A percentile compares a stretch with the other conserved stretches of the same genome.
Evolutionary conservation across 1,140 invertebrate species (phyloP).

Genomic region (Bombus turneri): DNA sequence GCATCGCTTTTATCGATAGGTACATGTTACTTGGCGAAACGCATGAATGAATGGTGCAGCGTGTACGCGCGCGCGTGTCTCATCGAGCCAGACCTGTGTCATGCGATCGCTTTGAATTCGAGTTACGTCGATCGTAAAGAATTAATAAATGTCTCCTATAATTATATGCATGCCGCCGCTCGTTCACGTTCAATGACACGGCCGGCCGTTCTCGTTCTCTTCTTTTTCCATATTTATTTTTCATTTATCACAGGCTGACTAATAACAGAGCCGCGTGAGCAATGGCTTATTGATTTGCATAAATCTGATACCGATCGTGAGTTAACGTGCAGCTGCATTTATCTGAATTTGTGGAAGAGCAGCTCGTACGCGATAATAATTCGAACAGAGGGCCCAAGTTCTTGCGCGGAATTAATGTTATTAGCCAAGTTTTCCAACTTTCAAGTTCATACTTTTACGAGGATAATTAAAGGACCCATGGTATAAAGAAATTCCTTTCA

Average conservation of each 20-base stretch:
- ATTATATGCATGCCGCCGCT: constrained; percentile 8
- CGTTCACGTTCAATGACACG: constrained; percentile 34
- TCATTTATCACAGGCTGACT: constrained; percentile 21
- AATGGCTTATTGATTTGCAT: constrained; percentile 31
- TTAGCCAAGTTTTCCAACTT: too few relatives aligned
- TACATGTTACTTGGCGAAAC: constrained; percentile 34
- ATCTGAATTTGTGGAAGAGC: not conserved
- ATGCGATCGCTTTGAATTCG: not conserved
- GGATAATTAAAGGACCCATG: too few relatives aligned
- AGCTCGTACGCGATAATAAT: too few relatives aligned
- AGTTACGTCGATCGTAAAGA: constrained; percentile 29
- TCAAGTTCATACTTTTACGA: too few relatives aligned
- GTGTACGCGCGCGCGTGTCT: not conserved
- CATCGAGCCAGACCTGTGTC: not conserved
- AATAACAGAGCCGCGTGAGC: not conserved
- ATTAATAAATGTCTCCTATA: constrained; percentile 49
- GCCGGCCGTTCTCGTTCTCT: not conserved
- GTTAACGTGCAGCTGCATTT: not conserved
- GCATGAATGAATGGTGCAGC: constrained; percentile 35
- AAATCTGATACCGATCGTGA: constrained; percentile 13
- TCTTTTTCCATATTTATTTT: not conserved
- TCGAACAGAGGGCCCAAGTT: too few relatives aligned
- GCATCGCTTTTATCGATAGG: constrained; percentile 32
- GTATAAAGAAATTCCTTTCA: too few relatives aligned
- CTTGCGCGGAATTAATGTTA: too few relatives aligned